Percentiles rank a stretch among this genome's conserved stretches.
These are phyloP conservation scores for Conistra vaccinii DNA, from an alignment of 2,888 invertebrate genomes.

Conservation along the genomic window DNA sequence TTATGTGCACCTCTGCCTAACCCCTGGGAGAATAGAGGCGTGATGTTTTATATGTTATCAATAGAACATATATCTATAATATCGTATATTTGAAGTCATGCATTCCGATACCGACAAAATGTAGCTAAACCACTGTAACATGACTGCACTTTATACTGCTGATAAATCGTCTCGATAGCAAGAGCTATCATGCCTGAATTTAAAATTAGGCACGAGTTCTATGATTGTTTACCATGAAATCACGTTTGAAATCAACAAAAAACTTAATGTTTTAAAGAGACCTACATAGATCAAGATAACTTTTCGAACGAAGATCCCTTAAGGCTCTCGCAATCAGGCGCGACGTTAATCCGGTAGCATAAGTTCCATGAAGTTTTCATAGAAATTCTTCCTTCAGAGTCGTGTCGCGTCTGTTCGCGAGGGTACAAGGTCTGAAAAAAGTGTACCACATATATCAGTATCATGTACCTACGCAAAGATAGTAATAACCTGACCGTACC, in stretches of 20 bases:
- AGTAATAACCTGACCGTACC: slow-evolving; percentile 50
- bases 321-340: too few species aligned
- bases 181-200: slow-evolving; percentile 1
- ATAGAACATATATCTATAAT: too few species aligned
- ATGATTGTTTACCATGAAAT: slow-evolving; percentile 7
- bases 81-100: neutral
- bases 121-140: slow-evolving; percentile 1
- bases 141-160: slow-evolving; percentile 15
- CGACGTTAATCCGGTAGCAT: too few species aligned
- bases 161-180: slow-evolving; percentile 18
- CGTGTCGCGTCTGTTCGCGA: too few species aligned
- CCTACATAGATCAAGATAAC: neutral
- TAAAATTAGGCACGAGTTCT: slow-evolving; percentile 5
- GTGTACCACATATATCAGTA: slow-evolving; percentile 27
- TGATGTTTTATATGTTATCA: too few species aligned
- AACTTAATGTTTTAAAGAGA: neutral
- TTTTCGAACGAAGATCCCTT: too few species aligned
- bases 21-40: too few species aligned
- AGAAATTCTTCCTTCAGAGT: too few species aligned
- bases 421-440: neutral
- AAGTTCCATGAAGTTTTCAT: too few species aligned
- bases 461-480: slow-evolving; percentile 8
- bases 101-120: neutral
- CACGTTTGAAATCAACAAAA: neutral
- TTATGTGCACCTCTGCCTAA: neutral